Evolutionary conservation across 92 coral and sea anemone species (phyloP).

Genomic region (Porites lobata): DNA sequence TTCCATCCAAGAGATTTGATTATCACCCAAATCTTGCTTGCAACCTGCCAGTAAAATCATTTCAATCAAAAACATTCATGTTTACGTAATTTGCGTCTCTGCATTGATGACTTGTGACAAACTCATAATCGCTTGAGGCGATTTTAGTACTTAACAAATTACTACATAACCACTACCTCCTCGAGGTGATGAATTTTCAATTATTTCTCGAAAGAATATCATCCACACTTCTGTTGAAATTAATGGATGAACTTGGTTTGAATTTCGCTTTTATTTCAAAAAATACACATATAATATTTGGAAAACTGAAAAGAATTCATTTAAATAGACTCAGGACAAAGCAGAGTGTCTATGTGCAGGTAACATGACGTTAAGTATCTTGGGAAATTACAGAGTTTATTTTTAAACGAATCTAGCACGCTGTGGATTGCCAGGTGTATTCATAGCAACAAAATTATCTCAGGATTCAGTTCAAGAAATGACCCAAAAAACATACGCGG

Average conservation of each 20-base stretch:
- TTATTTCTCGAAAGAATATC: background rate
- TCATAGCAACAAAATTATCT: background rate
- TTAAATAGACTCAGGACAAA: background rate
- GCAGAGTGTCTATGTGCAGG: background rate
- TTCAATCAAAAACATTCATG: background rate
- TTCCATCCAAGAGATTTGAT: background rate
- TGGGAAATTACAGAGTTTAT: background rate
- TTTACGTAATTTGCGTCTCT: background rate
- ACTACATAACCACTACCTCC: background rate
- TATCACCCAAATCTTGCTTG: background rate
- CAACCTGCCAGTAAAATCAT: background rate
- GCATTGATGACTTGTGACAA: background rate
- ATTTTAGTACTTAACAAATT: conserved; percentile 41
- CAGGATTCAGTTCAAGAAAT: background rate
- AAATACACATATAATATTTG: background rate
- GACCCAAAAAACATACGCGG: background rate
- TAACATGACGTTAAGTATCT: background rate
- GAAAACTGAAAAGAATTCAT: background rate
- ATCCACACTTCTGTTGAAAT: background rate
- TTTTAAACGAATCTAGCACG: background rate
- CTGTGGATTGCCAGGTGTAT: conserved; percentile 14
- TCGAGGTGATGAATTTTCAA: conserved; percentile 39
- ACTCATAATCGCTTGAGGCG: background rate
- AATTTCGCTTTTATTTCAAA: background rate
- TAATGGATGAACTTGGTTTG: background rate